A percentile compares a stretch with the other conserved stretches of the same genome.
These are phyloP conservation scores for Catamblyrhynchus diadema DNA, from an alignment of 2,797 vertebrate genomes.

Conservation along the genomic window DNA sequence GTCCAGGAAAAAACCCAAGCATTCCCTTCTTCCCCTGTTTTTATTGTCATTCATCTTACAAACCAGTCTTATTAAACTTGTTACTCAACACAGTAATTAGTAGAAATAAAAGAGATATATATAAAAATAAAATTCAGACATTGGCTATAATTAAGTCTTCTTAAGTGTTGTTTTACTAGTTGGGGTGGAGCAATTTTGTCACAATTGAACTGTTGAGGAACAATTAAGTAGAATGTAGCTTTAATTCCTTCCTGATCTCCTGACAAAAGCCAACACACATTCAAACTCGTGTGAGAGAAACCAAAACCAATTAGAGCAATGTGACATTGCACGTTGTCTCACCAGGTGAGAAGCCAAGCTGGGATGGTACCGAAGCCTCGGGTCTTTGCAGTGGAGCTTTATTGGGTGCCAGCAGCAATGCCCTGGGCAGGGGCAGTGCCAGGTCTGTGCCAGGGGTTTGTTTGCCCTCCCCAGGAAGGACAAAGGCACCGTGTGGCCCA, in stretches of 20 bases:
- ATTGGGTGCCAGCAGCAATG: rapidly evolving
- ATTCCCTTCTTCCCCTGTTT: background rate
- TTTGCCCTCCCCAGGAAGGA: background rate
- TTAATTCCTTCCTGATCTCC: background rate
- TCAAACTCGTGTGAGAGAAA: background rate
- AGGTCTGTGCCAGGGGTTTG: background rate
- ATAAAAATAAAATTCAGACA: background rate
- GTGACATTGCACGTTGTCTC: background rate
- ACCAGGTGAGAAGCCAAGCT: background rate
- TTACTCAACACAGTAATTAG: background rate
- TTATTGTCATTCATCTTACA: background rate
- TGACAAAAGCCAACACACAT: background rate
- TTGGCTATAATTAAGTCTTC: background rate
- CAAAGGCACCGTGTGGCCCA: background rate
- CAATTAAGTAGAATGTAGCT: background rate
- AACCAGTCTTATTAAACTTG: background rate
- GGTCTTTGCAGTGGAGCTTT: background rate
- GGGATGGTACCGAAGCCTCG: background rate
- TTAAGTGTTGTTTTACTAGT: background rate
- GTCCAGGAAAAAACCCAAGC: background rate
- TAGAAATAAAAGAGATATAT: background rate
- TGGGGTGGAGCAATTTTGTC: background rate
- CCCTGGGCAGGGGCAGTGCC: background rate
- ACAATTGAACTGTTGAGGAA: background rate
- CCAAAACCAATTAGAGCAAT: background rate